These are phyloP conservation scores for Parotocinclus haroldoi DNA, from an alignment of 2,797 vertebrate species.

Conservation along the genomic window DNA sequence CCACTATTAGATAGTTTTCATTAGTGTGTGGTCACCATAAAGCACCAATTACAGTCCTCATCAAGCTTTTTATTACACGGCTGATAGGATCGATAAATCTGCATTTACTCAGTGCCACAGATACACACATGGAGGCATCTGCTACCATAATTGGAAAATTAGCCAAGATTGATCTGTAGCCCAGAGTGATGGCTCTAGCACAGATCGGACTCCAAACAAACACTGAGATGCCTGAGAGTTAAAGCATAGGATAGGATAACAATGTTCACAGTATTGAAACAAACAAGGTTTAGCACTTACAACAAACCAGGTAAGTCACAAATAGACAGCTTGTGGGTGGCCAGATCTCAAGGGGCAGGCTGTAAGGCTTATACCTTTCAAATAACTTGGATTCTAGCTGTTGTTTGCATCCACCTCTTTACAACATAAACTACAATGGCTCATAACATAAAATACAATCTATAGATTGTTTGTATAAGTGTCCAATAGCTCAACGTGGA, in stretches of 20 bases:
- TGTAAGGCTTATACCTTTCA: too few species aligned
- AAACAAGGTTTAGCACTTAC: conserved; percentile 4
- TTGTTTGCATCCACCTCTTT: background rate
- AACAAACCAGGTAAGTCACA: conserved; percentile 14
- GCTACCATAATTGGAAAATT: conserved; percentile 16
- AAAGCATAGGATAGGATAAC: background rate
- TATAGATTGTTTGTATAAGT: too few species aligned
- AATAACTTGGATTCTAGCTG: background rate
- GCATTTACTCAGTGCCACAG: background rate
- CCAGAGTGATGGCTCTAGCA: conserved; percentile 10
- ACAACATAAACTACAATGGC: too few species aligned
- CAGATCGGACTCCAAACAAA: conserved; percentile 11
- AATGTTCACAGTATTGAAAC: background rate
- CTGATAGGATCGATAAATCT: background rate
- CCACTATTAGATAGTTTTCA: background rate
- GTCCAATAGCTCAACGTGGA: background rate
- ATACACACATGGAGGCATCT: background rate
- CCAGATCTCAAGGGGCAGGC: background rate
- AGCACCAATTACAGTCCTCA: conserved; percentile 4
- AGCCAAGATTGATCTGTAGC: conserved; percentile 8
- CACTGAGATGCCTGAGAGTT: background rate
- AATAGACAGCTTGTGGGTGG: conserved; percentile 25
- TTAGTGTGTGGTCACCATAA: background rate
- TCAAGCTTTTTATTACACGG: conserved; percentile 4
- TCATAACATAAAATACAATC: too few species aligned